Percentiles rank a stretch among this genome's conserved stretches.
Conservation (phyloP, 2,888 invertebrate genomes). For the Scelioninae gen. 1 region DNA sequence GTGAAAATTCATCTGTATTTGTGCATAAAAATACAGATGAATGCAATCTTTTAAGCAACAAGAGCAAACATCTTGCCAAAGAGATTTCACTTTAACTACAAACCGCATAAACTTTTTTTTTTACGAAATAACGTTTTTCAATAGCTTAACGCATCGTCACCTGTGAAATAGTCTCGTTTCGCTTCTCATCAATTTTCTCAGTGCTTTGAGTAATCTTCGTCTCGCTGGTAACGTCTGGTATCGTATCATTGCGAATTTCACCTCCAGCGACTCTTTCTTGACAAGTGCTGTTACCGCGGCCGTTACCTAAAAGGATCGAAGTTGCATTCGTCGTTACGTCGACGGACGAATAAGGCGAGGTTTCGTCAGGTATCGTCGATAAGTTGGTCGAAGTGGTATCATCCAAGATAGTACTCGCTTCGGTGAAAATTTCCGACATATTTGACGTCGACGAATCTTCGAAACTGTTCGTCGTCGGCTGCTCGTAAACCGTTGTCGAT, state of each 20-base stretch:
- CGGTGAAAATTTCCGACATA: slow-evolving; percentile 62
- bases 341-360: slow-evolving; percentile 41
- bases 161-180: slow-evolving; percentile 48
- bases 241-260: slow-evolving; percentile 52
- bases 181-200: slow-evolving; percentile 47
- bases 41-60: slow-evolving; percentile 7
- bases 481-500: slow-evolving; percentile 57
- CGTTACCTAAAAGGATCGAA: slow-evolving; percentile 59
- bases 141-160: slow-evolving; percentile 54
- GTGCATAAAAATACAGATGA: background rate
- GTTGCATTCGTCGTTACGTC: slow-evolving; percentile 53
- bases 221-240: slow-evolving; percentile 12
- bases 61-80: background rate
- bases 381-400: slow-evolving; percentile 69
- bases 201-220: slow-evolving; percentile 44
- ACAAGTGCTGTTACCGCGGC: slow-evolving; percentile 48
- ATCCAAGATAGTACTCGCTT: slow-evolving; percentile 72
- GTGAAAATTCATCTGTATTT: too few relatives aligned
- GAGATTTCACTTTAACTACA: background rate
- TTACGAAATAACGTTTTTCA: slow-evolving; percentile 19
- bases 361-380: slow-evolving; percentile 67
- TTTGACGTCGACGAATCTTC: slow-evolving; percentile 66
- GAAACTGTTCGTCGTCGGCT: slow-evolving; percentile 51
- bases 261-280: slow-evolving; percentile 42
- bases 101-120: background rate